Conservation (phyloP, 2,797 vertebrate species). For the Dipus sagitta region DNA sequence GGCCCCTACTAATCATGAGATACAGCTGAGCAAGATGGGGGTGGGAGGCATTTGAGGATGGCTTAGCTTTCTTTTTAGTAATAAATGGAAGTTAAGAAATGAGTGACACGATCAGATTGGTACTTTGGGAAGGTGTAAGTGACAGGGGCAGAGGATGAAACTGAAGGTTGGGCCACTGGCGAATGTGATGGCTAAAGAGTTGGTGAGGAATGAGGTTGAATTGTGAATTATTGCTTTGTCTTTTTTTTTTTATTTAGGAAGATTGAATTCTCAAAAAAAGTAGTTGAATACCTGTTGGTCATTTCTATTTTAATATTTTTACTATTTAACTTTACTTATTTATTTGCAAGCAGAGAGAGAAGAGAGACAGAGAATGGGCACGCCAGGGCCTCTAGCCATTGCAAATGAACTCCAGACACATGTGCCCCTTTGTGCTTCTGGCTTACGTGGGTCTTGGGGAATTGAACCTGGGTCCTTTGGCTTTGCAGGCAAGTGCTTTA, state of each 20-base stretch:
- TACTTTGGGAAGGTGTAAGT: neutral
- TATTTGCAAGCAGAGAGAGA: too few species aligned
- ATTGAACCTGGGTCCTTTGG: too few species aligned
- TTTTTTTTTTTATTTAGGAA: neutral
- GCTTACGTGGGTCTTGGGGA: too few species aligned
- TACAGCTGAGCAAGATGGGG: neutral
- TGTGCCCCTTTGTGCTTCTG: too few species aligned
- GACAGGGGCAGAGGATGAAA: neutral
- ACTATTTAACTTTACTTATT: too few species aligned
- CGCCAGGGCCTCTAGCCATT: too few species aligned
- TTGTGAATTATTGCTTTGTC: neutral
- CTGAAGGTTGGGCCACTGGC: neutral
- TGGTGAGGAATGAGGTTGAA: neutral
- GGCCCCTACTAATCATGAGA: neutral
- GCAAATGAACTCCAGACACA: too few species aligned
- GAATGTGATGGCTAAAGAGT: neutral
- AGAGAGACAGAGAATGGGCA: too few species aligned
- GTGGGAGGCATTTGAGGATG: neutral
- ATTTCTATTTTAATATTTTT: neutral
- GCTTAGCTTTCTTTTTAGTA: neutral
- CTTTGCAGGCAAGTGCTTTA: too few species aligned
- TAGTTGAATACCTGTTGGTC: neutral
- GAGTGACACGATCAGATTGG: neutral
- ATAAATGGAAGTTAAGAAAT: conserved; percentile 18
- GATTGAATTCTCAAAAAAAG: neutral